Conservation (phyloP, 92 coral and sea anemone species). For the Umimayanthus chanpuru region DNA sequence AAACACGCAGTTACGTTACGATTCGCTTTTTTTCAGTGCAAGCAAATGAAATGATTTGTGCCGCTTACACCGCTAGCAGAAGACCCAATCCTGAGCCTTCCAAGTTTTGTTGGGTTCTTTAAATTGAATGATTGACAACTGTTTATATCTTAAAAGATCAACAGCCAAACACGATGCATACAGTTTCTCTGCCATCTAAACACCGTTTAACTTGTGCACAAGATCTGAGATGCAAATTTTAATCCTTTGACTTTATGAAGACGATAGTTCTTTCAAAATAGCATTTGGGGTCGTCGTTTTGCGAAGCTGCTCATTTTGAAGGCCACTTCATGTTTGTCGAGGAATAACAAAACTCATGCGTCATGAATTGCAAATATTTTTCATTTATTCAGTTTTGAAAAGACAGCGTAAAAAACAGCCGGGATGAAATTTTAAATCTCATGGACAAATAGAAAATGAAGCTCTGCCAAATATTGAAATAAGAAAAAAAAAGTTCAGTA, state of each 20-base stretch:
- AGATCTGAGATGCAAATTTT: neutral
- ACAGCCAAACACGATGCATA: neutral
- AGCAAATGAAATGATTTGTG: neutral
- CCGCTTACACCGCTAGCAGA: neutral
- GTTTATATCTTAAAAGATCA: neutral
- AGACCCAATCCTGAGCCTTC: neutral
- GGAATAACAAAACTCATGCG: neutral
- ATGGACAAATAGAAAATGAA: neutral
- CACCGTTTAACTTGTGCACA: neutral
- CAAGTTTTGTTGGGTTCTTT: neutral
- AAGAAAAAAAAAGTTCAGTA: too few relatives aligned
- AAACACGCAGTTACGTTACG: neutral
- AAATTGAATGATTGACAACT: neutral
- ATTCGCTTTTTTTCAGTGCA: neutral
- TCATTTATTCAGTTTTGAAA: neutral
- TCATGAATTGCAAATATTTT: slow-evolving; percentile 31
- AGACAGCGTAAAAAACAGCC: neutral
- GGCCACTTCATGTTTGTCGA: neutral
- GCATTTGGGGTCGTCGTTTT: neutral
- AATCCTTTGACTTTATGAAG: neutral
- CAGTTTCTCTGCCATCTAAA: neutral
- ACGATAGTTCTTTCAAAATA: neutral
- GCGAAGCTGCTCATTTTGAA: slow-evolving; percentile 13
- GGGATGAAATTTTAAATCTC: neutral
- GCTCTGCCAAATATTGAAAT: neutral